Evolutionary conservation across 2,888 invertebrate species (phyloP), one percentile per base, ranked within the genome.

Genomic region (Thyatira batis): DNA sequence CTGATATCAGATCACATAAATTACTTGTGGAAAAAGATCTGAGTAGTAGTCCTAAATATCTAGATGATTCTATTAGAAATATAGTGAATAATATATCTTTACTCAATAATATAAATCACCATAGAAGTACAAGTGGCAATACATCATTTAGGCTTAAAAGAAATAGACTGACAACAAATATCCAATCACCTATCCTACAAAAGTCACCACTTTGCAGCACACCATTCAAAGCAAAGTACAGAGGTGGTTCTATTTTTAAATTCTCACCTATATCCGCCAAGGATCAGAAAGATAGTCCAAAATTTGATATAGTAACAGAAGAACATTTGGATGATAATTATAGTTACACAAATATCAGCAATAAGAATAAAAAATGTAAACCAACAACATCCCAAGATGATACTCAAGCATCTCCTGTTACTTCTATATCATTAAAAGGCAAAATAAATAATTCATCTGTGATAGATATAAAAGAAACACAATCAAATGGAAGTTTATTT

Each of bases 201-300:
- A 77, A 69, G 50, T 87, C 89, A 1, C 88, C 88, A 30, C 64
- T 86, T 25, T 85, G 87, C 61, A 91, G 91, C 68, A 91, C 91
- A 33, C 91, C 91, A 53, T 87, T 85, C 52, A 80, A 76, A 70
- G 74, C 80, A 46, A 91, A 88, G 68, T 82, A 84, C 60, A 82
- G 87, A 65, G 82, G 84, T 8, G 78, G 83, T 59, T 89, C 90
- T 43, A 89, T 91, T 61, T 89, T 77, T 61, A 85, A 83, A 55
- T 85, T 89, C 60, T 92, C 91, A 28, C 90, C 91, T 39, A 90
- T 92, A 54, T 53, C 67, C 33, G 58, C 58, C 51, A 71, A 65
- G 61, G 50, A 73, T 39, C 39, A 17, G 33, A 62, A 71, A 49
- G 66, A 65, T 21, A 83, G 68, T 57, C 66, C 70, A 25, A 71